These are phyloP conservation scores for Hypotaenidia okinawae DNA, from an alignment of 2,797 vertebrate genomes.

Conservation along the genomic window DNA sequence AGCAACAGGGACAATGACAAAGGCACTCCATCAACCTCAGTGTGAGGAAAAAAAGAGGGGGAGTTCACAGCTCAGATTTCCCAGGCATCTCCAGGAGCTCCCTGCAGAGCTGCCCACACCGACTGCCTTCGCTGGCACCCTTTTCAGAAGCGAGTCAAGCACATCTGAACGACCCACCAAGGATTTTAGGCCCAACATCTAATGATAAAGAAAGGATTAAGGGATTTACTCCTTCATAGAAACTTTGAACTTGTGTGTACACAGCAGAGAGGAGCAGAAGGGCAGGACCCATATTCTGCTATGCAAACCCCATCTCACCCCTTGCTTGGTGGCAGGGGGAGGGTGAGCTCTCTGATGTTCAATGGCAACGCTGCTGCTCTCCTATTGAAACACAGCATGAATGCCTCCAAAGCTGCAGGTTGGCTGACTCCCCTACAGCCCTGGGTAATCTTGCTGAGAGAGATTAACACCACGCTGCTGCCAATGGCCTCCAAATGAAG, in stretches of 20 bases:
- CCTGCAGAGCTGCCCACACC: background rate
- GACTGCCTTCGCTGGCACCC: background rate
- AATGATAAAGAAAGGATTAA: background rate
- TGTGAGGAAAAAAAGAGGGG: background rate
- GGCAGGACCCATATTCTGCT: background rate
- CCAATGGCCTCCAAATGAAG: background rate
- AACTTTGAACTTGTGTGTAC: background rate
- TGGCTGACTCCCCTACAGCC: background rate
- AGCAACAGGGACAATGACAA: background rate
- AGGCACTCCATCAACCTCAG: background rate
- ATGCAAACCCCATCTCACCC: background rate
- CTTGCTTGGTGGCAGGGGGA: background rate
- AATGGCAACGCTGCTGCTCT: background rate
- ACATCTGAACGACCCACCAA: accelerated
- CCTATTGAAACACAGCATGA: background rate
- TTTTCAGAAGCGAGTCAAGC: background rate
- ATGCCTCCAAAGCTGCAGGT: background rate
- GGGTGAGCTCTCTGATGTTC: background rate
- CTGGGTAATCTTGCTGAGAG: background rate
- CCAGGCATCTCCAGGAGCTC: background rate
- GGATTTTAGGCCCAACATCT: background rate
- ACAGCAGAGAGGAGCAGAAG: accelerated
- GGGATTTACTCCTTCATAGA: background rate
- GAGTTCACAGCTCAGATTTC: background rate
- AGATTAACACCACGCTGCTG: background rate